phyloP scores from a whole-genome alignment of 2,113 vertebrate genomes.

The Pachyramphus minor region DNA sequence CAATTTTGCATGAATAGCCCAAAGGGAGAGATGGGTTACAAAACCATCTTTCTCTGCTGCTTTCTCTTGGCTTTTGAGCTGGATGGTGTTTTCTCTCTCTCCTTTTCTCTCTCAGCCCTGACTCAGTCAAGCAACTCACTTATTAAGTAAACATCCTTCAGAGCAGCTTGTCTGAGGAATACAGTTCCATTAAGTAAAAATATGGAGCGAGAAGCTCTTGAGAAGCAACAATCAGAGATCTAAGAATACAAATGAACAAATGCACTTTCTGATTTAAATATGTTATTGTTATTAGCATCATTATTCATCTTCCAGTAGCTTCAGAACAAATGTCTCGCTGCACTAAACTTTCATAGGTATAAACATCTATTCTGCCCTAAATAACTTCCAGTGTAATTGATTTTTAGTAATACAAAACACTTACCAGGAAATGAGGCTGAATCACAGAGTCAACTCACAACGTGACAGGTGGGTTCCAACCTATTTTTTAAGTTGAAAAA shows the following conservation, averaged over 20 bases:
- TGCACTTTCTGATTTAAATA: slow-evolving; percentile 38
- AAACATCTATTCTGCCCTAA: slow-evolving; percentile 45
- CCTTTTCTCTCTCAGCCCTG: not conserved
- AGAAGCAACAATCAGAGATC: not conserved
- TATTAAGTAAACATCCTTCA: slow-evolving; percentile 30
- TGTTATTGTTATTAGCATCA: slow-evolving; percentile 39
- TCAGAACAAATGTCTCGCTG: not conserved
- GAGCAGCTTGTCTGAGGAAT: not conserved
- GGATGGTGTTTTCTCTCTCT: not conserved
- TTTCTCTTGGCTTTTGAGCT: not conserved
- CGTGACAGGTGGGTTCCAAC: not conserved
- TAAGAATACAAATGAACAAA: slow-evolving; percentile 34
- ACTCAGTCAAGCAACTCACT: not conserved
- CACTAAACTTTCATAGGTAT: slow-evolving; percentile 12
- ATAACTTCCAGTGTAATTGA: slow-evolving; percentile 31
- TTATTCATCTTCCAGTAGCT: slow-evolving; percentile 40
- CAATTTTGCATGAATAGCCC: not conserved
- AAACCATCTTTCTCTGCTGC: not conserved
- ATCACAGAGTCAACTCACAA: not conserved
- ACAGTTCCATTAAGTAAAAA: not conserved
- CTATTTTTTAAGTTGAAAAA: not conserved
- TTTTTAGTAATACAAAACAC: slow-evolving; percentile 26
- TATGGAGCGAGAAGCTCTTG: not conserved
- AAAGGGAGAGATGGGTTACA: not conserved
- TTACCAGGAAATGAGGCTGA: slow-evolving; percentile 28